A percentile compares a stretch with the other conserved stretches of the same genome.
Conservation (phyloP, 2,888 invertebrate species). For the Ommatoiulus sabulosus region DNA sequence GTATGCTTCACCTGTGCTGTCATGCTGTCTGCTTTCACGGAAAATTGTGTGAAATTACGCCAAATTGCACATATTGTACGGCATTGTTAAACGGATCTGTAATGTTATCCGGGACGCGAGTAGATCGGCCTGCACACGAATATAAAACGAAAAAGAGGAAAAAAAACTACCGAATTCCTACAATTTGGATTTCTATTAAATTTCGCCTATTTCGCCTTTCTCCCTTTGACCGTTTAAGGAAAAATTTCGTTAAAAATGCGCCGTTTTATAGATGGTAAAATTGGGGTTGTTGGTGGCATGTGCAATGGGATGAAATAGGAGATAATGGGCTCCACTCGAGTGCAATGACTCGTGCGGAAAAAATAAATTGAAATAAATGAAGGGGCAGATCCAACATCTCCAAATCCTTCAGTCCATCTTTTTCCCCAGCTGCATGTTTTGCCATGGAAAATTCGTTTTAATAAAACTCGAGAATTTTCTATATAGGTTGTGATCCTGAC, state of each 20-base stretch:
- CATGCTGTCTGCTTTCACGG: constrained; percentile 52
- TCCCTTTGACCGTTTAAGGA: constrained; percentile 41
- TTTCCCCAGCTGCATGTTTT: not conserved
- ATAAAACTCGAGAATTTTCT: not conserved
- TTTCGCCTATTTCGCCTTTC: constrained; percentile 15
- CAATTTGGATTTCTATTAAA: constrained; percentile 45
- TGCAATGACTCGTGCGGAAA: constrained; percentile 7
- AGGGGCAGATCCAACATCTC: not conserved
- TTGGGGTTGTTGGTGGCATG: constrained; percentile 22
- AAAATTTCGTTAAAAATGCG: constrained; percentile 40
- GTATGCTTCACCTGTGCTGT: constrained; percentile 52
- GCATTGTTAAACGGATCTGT: constrained; percentile 50
- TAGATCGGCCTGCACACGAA: constrained; percentile 5
- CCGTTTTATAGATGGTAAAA: constrained; percentile 11
- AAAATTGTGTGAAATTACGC: constrained; percentile 56
- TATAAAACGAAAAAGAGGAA: not conserved
- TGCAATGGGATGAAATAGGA: constrained; percentile 44
- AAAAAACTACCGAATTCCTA: constrained; percentile 6
- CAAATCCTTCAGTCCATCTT: not conserved
- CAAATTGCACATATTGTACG: constrained; percentile 56
- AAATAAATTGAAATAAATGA: constrained; percentile 46
- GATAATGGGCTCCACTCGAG: constrained; percentile 4
- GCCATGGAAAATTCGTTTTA: not conserved
- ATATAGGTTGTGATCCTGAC: not conserved
- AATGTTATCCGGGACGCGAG: constrained; percentile 50